Percentiles rank a stretch among this genome's conserved stretches.
Evolutionary conservation across 2,888 invertebrate genomes (phyloP).

Genomic region (Anorthoa munda): DNA sequence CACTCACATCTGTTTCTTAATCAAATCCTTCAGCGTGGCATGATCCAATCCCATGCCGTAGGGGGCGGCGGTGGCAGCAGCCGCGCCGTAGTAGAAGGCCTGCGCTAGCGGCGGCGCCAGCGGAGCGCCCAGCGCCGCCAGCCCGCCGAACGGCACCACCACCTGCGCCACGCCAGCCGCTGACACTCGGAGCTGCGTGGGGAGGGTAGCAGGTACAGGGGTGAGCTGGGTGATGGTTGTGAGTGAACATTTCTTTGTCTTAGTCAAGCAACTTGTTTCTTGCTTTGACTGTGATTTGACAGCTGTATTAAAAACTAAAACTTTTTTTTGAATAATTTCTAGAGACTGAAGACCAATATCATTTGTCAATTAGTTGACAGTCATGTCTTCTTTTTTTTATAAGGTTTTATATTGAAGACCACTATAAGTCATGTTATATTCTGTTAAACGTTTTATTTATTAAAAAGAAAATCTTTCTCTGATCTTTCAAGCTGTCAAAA

Average conservation of each 20-base stretch:
- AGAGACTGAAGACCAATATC: too few relatives aligned
- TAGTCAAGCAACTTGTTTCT: too few relatives aligned
- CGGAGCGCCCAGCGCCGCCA: constrained; percentile 69
- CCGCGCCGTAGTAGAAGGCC: constrained; percentile 92
- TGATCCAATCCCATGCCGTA: constrained; percentile 91
- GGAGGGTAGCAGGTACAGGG: constrained; percentile 45
- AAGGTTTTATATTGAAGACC: background rate
- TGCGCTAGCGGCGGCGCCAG: constrained; percentile 84
- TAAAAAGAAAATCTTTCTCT: too few relatives aligned
- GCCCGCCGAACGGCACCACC: constrained; percentile 82
- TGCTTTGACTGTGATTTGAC: too few relatives aligned
- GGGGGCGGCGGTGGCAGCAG: constrained; percentile 82
- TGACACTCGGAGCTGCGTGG: constrained; percentile 80
- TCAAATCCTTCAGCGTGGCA: constrained; percentile 94
- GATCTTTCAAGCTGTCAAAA: background rate
- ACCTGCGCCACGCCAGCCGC: constrained; percentile 83
- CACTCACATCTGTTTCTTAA: constrained; percentile 98
- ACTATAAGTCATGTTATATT: background rate
- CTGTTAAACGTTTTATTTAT: background rate
- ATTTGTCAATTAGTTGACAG: too few relatives aligned
- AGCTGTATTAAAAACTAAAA: too few relatives aligned
- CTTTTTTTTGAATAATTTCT: background rate
- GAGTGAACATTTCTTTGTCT: background rate
- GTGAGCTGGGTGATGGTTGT: background rate
- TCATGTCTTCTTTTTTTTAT: background rate